phyloP scores from a whole-genome alignment of 1,140 invertebrate species.

The Fopius arisanus region DNA sequence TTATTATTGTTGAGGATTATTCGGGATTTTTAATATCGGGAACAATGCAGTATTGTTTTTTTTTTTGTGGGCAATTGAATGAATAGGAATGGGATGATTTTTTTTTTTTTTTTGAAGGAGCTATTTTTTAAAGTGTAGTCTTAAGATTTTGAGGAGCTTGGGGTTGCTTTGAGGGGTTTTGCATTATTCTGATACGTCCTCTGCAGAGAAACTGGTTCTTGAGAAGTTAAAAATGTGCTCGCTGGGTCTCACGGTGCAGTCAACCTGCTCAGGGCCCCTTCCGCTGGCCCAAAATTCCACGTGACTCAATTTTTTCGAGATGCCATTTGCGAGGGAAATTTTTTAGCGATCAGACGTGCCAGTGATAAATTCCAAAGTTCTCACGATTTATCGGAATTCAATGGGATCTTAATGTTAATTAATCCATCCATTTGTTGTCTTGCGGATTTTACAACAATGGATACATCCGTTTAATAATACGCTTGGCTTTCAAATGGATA shows the following conservation, averaged over 20 bases:
- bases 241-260: conserved; percentile 39
- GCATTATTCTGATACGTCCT: not conserved
- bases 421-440: too few species aligned
- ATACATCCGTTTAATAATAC: too few species aligned
- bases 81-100: too few species aligned
- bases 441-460: too few species aligned
- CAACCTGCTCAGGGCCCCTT: conserved; percentile 35
- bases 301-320: not conserved
- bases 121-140: not conserved
- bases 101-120: not conserved
- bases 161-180: not conserved
- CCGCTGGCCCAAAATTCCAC: conserved; percentile 30
- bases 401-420: too few species aligned
- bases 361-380: too few species aligned
- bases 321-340: not conserved
- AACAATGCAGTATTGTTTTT: conserved; percentile 30
- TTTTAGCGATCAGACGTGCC: not conserved
- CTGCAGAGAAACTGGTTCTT: conserved; percentile 43
- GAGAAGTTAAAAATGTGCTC: conserved; percentile 9
- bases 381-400: too few species aligned
- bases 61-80: too few species aligned
- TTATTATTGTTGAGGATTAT: too few species aligned
- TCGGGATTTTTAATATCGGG: too few species aligned
- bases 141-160: not conserved
- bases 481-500: not conserved